phyloP scores from a whole-genome alignment of 2,888 invertebrate genomes.

The Mesoligia furuncula region DNA sequence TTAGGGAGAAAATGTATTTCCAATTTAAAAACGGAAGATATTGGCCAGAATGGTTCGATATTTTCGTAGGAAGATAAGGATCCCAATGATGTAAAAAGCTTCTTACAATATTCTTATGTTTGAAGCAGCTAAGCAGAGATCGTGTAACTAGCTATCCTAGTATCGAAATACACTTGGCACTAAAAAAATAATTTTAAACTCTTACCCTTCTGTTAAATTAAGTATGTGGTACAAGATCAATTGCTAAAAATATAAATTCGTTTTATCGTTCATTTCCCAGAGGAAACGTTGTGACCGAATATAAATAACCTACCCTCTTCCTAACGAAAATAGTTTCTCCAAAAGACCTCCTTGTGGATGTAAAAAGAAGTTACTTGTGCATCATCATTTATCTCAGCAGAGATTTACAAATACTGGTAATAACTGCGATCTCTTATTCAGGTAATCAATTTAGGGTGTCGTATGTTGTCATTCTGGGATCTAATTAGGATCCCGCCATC shows the following conservation, averaged over 20 bases:
- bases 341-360: neutral
- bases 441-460: neutral
- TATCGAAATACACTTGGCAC: neutral
- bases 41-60: neutral
- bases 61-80: neutral
- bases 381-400: neutral
- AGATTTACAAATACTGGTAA: no score
- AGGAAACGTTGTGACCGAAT: neutral
- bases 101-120: neutral
- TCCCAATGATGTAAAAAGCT: no score
- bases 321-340: neutral
- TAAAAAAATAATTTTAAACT: neutral
- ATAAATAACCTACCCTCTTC: conserved; percentile 3
- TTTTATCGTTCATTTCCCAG: neutral
- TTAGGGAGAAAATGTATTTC: neutral
- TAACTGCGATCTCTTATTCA: no score
- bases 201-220: neutral
- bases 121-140: neutral
- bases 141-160: no score
- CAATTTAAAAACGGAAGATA: neutral
- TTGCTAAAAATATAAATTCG: neutral
- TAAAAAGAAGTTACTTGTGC: neutral
- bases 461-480: neutral
- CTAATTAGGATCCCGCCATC: neutral
- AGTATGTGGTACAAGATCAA: neutral